Conservation (phyloP, 92 coral and sea anemone genomes). For the Porites lobata region DNA sequence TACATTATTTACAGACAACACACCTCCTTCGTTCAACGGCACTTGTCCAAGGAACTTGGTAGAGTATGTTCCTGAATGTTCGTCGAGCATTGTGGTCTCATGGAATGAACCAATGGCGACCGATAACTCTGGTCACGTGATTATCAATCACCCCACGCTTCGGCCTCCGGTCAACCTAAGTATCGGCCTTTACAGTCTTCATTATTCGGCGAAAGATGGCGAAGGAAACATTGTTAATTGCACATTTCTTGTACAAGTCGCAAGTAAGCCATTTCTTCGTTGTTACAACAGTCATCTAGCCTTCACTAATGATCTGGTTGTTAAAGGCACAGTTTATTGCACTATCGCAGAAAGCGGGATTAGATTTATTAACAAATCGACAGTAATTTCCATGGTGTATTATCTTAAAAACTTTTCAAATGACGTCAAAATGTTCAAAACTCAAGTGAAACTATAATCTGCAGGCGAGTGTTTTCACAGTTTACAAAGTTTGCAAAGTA, state of each 20-base stretch:
- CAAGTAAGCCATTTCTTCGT: slow-evolving; percentile 38
- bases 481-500: too few species aligned
- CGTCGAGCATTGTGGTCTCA: slow-evolving; percentile 19
- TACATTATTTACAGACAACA: slow-evolving; percentile 38
- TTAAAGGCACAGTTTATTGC: too few species aligned
- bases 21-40: slow-evolving; percentile 51
- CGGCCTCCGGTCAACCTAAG: slow-evolving; percentile 41
- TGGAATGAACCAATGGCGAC: slow-evolving; percentile 53
- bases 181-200: slow-evolving; percentile 51
- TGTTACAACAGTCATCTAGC: background rate
- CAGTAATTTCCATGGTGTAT: too few species aligned
- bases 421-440: too few species aligned
- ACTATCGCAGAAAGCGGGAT: too few species aligned
- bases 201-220: slow-evolving; percentile 58
- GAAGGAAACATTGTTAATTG: slow-evolving; percentile 51
- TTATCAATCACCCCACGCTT: slow-evolving; percentile 15
- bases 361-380: too few species aligned
- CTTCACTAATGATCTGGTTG: background rate
- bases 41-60: slow-evolving; percentile 60
- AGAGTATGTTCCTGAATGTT: slow-evolving; percentile 35
- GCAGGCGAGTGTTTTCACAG: too few species aligned
- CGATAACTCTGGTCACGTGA: slow-evolving; percentile 57
- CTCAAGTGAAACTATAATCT: too few species aligned
- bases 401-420: too few species aligned
- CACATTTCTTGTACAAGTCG: slow-evolving; percentile 55